Conservation (phyloP, 2,888 invertebrate species). For the Macaria notata region DNA sequence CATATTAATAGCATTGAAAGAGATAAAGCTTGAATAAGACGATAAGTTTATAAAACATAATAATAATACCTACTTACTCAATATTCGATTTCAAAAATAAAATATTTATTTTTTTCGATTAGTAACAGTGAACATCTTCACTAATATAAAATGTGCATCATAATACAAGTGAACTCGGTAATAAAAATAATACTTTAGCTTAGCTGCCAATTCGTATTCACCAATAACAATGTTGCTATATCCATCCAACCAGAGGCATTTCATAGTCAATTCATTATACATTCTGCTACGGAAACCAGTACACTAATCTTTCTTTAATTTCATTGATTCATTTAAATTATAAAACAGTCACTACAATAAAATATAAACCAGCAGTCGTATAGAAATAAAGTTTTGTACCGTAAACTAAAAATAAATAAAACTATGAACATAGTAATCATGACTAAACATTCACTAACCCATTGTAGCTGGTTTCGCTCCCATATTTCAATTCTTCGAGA, state of each 20-base stretch:
- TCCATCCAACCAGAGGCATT: slow-evolving; percentile 1
- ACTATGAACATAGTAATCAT: slow-evolving; percentile 26
- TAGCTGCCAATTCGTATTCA: too few relatives aligned
- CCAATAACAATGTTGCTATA: slow-evolving; percentile 5
- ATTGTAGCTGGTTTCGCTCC: slow-evolving; percentile 13
- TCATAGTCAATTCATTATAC: slow-evolving; percentile 5
- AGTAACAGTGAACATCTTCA: too few relatives aligned
- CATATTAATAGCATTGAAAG: too few relatives aligned
- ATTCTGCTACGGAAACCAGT: slow-evolving; percentile 11
- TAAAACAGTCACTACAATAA: too few relatives aligned
- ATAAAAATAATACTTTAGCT: too few relatives aligned
- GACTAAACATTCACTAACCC: slow-evolving; percentile 32
- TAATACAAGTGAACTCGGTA: too few relatives aligned
- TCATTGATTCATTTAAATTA: not conserved
- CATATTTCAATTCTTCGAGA: slow-evolving; percentile 1
- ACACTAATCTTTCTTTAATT: not conserved
- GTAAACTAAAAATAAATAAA: slow-evolving; percentile 29
- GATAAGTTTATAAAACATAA: too few relatives aligned
- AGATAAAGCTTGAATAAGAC: too few relatives aligned
- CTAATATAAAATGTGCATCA: too few relatives aligned
- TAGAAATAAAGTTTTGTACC: slow-evolving; percentile 35
- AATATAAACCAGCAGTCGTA: not conserved
- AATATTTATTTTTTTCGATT: too few relatives aligned
- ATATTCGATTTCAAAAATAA: too few relatives aligned
- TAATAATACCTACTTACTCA: too few relatives aligned